Evolutionary conservation across 2,888 invertebrate genomes (phyloP).

Genomic region (Eugnorisma glareosa): DNA sequence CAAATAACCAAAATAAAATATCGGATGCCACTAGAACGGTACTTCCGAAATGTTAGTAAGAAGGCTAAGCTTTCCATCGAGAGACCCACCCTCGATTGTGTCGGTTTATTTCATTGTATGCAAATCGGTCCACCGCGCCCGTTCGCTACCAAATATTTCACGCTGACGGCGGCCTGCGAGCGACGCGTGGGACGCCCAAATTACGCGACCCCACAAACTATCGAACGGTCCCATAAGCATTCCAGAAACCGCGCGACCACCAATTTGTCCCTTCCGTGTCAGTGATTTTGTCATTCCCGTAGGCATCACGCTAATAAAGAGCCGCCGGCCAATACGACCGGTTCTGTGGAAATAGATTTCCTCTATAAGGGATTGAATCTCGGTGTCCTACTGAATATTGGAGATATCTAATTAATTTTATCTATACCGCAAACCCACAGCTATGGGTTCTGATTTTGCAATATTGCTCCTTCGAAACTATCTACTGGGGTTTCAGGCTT

Average conservation of each 20-base stretch:
- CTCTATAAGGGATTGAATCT: slow-evolving; percentile 68
- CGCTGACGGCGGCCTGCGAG: slow-evolving; percentile 73
- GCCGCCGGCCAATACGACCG: slow-evolving; percentile 68
- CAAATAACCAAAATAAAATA: slow-evolving; percentile 76
- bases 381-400: slow-evolving; percentile 70
- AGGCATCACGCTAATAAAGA: slow-evolving; percentile 76
- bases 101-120: slow-evolving; percentile 85
- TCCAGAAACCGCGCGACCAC: slow-evolving; percentile 78
- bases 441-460: slow-evolving; percentile 65
- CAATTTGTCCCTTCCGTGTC: slow-evolving; percentile 87
- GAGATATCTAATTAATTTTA: slow-evolving; percentile 72
- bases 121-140: slow-evolving; percentile 81
- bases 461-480: slow-evolving; percentile 65
- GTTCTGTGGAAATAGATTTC: slow-evolving; percentile 75
- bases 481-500: slow-evolving; percentile 57
- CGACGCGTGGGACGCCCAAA: slow-evolving; percentile 79
- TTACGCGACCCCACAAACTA: slow-evolving; percentile 78
- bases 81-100: slow-evolving; percentile 82
- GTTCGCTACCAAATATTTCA: slow-evolving; percentile 86
- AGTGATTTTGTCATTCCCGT: slow-evolving; percentile 80
- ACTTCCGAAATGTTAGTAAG: slow-evolving; percentile 86
- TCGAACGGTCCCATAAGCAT: slow-evolving; percentile 79
- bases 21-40: slow-evolving; percentile 81
- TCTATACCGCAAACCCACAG: slow-evolving; percentile 64
- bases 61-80: slow-evolving; percentile 76